phyloP scores from a whole-genome alignment of 2,888 invertebrate genomes.

The Sminthurides aquaticus region DNA sequence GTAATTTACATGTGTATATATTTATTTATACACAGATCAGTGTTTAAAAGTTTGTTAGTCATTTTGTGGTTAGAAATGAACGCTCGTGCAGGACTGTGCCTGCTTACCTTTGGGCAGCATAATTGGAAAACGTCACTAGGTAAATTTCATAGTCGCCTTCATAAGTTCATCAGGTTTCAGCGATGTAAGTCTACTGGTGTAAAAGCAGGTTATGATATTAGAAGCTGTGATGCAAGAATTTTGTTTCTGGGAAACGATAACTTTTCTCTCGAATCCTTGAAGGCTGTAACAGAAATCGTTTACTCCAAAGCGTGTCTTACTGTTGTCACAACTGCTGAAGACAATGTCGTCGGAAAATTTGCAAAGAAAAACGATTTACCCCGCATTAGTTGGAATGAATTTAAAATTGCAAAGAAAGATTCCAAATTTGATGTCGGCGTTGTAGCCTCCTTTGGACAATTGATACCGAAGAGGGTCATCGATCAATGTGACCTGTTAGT shows the following conservation, averaged over 20 bases:
- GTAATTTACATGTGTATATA: too few species aligned
- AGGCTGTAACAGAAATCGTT: constrained; percentile 50
- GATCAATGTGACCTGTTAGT: constrained; percentile 73
- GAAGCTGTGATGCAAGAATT: too few species aligned
- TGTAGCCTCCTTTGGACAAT: constrained; percentile 86
- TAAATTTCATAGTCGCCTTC: too few species aligned
- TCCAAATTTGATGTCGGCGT: constrained; percentile 71
- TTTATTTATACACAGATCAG: too few species aligned
- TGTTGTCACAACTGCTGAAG: constrained; percentile 47
- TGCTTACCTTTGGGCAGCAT: too few species aligned
- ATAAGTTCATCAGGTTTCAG: too few species aligned
- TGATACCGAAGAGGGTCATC: constrained; percentile 71
- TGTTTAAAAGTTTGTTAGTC: too few species aligned
- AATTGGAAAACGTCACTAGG: too few species aligned
- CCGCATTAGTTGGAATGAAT: constrained; percentile 58
- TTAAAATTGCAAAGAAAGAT: constrained; percentile 44
- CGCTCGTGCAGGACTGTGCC: too few species aligned
- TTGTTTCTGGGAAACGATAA: constrained; percentile 80
- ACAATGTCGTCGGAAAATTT: constrained; percentile 62
- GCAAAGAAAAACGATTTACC: constrained; percentile 57
- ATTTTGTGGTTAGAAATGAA: too few species aligned
- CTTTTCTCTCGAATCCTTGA: constrained; percentile 69
- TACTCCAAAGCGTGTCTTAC: constrained; percentile 20
- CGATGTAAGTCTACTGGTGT: too few species aligned
- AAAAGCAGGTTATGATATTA: too few species aligned